Conservation (phyloP, 2,888 invertebrate genomes). For the Smittia sp. region DNA sequence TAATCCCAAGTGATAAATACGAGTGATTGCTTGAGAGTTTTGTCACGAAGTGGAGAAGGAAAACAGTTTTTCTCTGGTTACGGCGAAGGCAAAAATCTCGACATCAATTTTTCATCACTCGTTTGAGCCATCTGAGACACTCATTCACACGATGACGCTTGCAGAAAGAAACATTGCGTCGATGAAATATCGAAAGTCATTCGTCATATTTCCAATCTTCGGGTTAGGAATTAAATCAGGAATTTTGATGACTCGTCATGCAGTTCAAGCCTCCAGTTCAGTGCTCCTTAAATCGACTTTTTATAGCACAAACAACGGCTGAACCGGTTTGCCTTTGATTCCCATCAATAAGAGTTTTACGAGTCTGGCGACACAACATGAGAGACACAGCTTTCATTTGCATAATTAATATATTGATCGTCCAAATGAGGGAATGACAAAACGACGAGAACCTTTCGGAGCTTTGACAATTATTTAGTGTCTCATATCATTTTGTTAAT, state of each 20-base stretch:
- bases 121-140: constrained; percentile 27
- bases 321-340: background rate
- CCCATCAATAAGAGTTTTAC: constrained; percentile 25
- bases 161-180: background rate
- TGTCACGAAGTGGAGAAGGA: constrained; percentile 21
- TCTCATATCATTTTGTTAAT: constrained; percentile 25
- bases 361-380: constrained; percentile 34
- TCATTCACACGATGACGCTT: background rate
- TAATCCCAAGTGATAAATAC: constrained; percentile 26
- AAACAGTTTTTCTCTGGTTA: background rate
- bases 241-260: constrained; percentile 3
- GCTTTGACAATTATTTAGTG: constrained; percentile 34
- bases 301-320: background rate
- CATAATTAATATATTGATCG: constrained; percentile 37
- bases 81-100: background rate
- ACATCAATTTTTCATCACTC: constrained; percentile 32
- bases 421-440: constrained; percentile 17
- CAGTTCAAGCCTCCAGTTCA: background rate
- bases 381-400: constrained; percentile 22
- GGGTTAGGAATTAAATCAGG: background rate
- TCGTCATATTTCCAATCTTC: constrained; percentile 18
- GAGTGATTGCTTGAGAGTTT: constrained; percentile 13
- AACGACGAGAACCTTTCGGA: constrained; percentile 4
- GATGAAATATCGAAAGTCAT: constrained; percentile 37
- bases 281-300: background rate